Base-by-base conservation (phyloP, 2,888 invertebrate genomes). In the Operophtera brumata region DNA sequence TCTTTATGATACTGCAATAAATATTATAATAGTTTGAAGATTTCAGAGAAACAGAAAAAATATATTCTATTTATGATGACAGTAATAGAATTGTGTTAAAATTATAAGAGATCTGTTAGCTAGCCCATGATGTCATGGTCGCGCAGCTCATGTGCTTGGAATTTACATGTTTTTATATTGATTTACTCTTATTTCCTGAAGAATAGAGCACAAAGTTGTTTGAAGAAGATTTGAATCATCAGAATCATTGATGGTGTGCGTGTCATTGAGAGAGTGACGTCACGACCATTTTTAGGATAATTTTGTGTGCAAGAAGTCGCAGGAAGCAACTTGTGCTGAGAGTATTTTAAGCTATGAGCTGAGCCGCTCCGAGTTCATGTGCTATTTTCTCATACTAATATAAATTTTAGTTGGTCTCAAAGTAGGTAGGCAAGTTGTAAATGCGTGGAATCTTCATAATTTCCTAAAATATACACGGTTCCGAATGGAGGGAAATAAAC, bases 121-220 rank as follows among this genome's bases (percentile, higher is more conserved):
- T 49, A 55, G 58, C 35, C 59, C 58, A 62, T 62, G 59, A 60
- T 64, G 61, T 64, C 61, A 64, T 57, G 58, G 61, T 57, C 49
- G 43, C 47, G 37, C 50, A 11, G 53, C 52, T 59, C 57, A 57
- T 54, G 36, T 42, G 54, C 46, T 58, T 32, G 56, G 62, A 60
- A 62, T 62, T 52, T 13, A 39, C 40, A 53, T 43, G 46, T 45
- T 47, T 50, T 42, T 26, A 28, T 36, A 51, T 52, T 47, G 11
- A 39, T 43, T 42, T 40, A 51, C 39, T 54, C 52, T 59, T 64
- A 57, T 39, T 45, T 32, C 12, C 12, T 36, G 20, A 52, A 36
- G 10, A 26, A 39, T 59, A 64, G 43, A 62, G 57, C 43, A 30
- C 47, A 49, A 42, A 53, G 37, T 62, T 30, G 62, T 20, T 54